Base-by-base conservation (phyloP, 30 jellyfish, hydroid and myxozoan species). In the Aurelia sp. region DNA sequence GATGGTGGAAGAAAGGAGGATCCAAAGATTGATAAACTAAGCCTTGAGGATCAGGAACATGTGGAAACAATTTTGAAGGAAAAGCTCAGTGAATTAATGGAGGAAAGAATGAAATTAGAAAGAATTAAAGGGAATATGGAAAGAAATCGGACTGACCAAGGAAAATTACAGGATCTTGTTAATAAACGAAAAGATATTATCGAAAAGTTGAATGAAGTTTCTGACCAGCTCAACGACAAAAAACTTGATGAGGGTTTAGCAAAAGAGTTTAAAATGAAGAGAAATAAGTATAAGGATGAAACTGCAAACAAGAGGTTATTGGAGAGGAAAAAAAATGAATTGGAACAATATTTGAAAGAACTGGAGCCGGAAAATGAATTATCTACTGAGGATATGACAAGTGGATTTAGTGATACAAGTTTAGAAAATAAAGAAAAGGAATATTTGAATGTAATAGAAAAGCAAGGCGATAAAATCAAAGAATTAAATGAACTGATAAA, bases 351-450 rank as follows among this genome's bases (percentile, higher is more conserved):
- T 35, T 18, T 62, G 58, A 63, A 57, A 79, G 35, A 63, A 31
- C 13, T 79, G n/a, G 80, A 62, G 21, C 59, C 69, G 9, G 66
- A 60, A 38, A 63, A 40, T 19, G 89, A 61, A 4, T 48, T 20
- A 16, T 79, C 89, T 5, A 20, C 66, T 11, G 89, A 79, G 22
- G 78, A 79, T 47, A 18, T 65, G 6, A 79, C 89, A 38, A 79
- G 89, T 40, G 89, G 89, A 21, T 79, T 79, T 79, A 79, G 89
- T 66, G 89, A 79, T 13, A 63, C 22, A 20, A 74, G 66, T 4
- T n/a, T 74, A 9, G 86, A 74, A 13, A 55, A 53, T 19, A 74
- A 66, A 74, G 41, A 57, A 16, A 72, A 19, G 27, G 82, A 72
- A 17, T 21, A 59, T 59, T n/a, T 18, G 33, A 59, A 59, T 59